phyloP scores from a whole-genome alignment of 2,113 vertebrate species.

The Chionodraco myersi region DNA sequence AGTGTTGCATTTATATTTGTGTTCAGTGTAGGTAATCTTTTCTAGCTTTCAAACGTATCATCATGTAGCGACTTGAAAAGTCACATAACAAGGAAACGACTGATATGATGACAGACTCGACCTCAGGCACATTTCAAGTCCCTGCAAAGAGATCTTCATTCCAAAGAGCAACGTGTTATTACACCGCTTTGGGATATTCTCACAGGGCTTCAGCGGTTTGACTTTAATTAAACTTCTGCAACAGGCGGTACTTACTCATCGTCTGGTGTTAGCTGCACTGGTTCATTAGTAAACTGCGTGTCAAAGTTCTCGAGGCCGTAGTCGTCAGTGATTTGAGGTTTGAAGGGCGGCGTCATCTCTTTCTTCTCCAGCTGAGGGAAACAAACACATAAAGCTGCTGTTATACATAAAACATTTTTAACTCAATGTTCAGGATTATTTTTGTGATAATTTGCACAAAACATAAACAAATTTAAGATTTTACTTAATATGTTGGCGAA shows the following conservation, averaged over 20 bases:
- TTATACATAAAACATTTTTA: background rate
- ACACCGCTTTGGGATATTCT: conserved; percentile 21
- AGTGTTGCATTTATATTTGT: no score
- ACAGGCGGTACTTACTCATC: conserved; percentile 88
- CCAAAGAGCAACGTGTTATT: background rate
- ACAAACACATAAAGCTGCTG: conserved; percentile 38
- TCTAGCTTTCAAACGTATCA: background rate
- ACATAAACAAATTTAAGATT: no score
- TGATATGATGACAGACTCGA: background rate
- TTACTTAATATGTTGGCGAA: no score
- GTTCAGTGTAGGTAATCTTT: background rate
- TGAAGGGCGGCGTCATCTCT: conserved; percentile 92
- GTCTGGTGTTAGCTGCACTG: conserved; percentile 97
- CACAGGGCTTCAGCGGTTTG: background rate
- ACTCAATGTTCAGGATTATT: background rate
- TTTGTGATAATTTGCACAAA: no score
- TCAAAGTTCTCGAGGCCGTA: conserved; percentile 98
- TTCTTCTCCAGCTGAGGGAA: conserved; percentile 94
- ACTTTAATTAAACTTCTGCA: background rate
- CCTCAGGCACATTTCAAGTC: background rate
- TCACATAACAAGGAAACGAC: background rate
- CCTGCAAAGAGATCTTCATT: background rate
- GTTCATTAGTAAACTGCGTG: conserved; percentile 99
- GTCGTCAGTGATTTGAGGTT: conserved; percentile 96
- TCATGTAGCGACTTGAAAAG: background rate